Evolutionary conservation across 2,797 vertebrate species (phyloP).

Genomic region (Acropternis orthonyx): DNA sequence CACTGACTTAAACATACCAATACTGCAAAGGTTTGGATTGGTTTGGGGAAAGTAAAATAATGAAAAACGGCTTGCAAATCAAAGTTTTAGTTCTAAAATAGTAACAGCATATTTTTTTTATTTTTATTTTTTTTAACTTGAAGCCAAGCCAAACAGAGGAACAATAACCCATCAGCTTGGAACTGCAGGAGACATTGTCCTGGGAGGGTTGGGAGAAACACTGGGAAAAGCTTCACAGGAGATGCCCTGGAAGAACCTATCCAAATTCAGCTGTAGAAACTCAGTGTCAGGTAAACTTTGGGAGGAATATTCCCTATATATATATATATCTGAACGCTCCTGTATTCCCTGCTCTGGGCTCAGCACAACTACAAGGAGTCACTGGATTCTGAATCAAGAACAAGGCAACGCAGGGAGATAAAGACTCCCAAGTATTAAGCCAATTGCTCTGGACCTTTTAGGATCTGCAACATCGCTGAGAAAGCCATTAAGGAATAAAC

Average conservation of each 20-base stretch:
- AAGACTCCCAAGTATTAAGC: neutral
- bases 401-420: neutral
- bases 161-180: neutral
- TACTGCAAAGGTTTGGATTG: neutral
- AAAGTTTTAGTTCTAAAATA: neutral
- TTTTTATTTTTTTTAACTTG: neutral
- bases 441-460: neutral
- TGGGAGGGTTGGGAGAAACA: neutral
- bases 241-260: neutral
- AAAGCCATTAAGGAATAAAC: neutral
- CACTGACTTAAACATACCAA: constrained; percentile 46
- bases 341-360: neutral
- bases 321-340: fast-evolving
- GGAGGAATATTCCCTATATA: neutral
- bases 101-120: neutral
- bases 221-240: neutral
- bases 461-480: neutral
- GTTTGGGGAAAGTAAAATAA: constrained; percentile 15
- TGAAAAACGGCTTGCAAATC: neutral
- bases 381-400: neutral
- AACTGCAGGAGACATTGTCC: neutral
- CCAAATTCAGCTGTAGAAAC: neutral
- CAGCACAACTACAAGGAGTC: neutral
- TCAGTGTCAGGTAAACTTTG: neutral
- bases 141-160: neutral